Conservation (phyloP, 2,888 invertebrate genomes). For the Notocelia uddmanniana region DNA sequence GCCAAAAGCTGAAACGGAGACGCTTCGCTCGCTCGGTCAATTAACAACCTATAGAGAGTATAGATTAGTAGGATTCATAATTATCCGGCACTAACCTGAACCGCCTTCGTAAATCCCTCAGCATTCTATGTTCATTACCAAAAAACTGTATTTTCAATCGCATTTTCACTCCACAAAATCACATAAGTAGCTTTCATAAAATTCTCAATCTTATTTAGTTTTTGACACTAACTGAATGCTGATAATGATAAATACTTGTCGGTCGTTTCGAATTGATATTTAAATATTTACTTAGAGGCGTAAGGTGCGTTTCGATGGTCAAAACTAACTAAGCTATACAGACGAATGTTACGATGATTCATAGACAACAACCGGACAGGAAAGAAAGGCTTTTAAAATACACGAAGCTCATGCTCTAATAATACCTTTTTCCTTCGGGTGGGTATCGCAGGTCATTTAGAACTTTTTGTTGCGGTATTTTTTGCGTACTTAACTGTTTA, state of each 20-base stretch:
- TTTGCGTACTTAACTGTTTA: slow-evolving; percentile 71
- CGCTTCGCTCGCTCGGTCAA: too few species aligned
- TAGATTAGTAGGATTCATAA: too few species aligned
- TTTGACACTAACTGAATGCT: background rate
- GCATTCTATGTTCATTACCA: slow-evolving; percentile 55
- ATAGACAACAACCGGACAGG: slow-evolving; percentile 58
- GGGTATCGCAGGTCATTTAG: slow-evolving; percentile 65
- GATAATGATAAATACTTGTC: background rate
- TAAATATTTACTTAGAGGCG: slow-evolving; percentile 72
- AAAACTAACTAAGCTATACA: slow-evolving; percentile 65
- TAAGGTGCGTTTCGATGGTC: slow-evolving; percentile 61
- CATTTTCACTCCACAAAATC: slow-evolving; percentile 58
- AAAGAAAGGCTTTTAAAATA: slow-evolving; percentile 25
- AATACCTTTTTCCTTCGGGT: slow-evolving; percentile 1
- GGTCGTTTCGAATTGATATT: slow-evolving; percentile 61
- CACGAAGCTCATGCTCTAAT: background rate
- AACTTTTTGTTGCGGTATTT: slow-evolving; percentile 79
- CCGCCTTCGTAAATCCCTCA: slow-evolving; percentile 60
- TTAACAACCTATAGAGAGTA: too few species aligned
- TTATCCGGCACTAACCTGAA: slow-evolving; percentile 58
- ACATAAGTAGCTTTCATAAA: slow-evolving; percentile 12
- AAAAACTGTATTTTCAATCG: slow-evolving; percentile 62
- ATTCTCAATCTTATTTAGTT: too few species aligned
- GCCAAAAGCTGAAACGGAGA: too few species aligned
- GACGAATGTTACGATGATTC: slow-evolving; percentile 67